Percentiles rank a stretch among this genome's conserved stretches.
These are phyloP conservation scores for Meiosimyza platycephala DNA, from an alignment of 2,888 invertebrate species.

Conservation along the genomic window DNA sequence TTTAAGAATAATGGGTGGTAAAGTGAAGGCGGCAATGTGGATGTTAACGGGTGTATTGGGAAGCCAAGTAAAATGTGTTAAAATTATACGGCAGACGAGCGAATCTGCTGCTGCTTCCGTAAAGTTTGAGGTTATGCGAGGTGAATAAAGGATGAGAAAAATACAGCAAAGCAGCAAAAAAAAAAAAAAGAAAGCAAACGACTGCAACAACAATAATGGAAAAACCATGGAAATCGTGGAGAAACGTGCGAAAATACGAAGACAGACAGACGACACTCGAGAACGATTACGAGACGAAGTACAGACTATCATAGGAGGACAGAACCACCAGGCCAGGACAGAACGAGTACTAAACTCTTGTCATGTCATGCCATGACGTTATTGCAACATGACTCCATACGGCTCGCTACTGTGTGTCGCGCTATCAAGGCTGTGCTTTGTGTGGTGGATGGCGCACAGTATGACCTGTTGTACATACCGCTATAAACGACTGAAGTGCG, in stretches of 20 bases:
- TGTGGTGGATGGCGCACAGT: no score
- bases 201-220: background rate
- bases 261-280: background rate
- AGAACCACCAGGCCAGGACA: background rate
- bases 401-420: no score
- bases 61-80: conserved; percentile 15
- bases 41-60: background rate
- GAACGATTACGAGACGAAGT: background rate
- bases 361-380: no score
- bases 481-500: no score
- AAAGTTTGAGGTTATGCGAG: conserved; percentile 20
- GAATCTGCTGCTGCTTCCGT: background rate
- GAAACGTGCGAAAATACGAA: conserved; percentile 3
- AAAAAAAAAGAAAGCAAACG: no score
- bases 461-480: no score
- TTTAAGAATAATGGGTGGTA: conserved; percentile 21
- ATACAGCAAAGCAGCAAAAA: no score
- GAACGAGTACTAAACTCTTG: background rate
- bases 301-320: background rate
- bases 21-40: no score
- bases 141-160: conserved; percentile 13
- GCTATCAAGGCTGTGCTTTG: no score
- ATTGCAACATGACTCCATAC: no score
- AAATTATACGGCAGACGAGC: conserved; percentile 13
- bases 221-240: background rate